Percentiles rank a stretch among this genome's conserved stretches.
Conservation (phyloP, 2,797 vertebrate genomes). For the Oreortyx pictus region DNA sequence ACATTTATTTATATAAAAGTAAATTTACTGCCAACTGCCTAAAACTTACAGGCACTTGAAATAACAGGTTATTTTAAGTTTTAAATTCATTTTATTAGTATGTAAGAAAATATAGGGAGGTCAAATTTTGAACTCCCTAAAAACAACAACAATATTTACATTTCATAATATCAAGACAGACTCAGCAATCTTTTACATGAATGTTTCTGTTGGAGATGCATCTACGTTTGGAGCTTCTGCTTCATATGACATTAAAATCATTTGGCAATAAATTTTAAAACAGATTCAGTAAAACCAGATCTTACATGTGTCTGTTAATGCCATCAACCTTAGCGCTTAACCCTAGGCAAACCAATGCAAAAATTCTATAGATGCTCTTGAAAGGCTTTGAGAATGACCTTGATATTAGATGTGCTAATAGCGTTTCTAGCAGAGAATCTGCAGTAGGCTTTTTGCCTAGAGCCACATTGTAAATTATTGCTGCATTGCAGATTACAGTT, state of each 20-base stretch:
- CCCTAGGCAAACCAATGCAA: not conserved
- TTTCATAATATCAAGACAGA: not conserved
- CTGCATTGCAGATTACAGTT: constrained; percentile 47
- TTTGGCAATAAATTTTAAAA: constrained; percentile 47
- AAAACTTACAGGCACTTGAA: constrained; percentile 70
- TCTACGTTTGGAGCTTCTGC: constrained; percentile 25
- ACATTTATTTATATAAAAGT: constrained; percentile 83
- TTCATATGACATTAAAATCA: constrained; percentile 48
- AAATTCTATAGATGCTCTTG: constrained; percentile 6
- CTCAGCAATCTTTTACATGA: constrained; percentile 3
- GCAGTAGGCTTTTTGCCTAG: constrained; percentile 48
- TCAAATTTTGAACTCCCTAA: constrained; percentile 12
- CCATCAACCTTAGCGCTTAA: constrained; percentile 36
- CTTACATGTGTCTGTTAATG: constrained; percentile 6
- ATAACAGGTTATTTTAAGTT: constrained; percentile 51
- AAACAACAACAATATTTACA: not conserved
- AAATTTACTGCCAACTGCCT: constrained; percentile 75
- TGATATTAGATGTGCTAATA: constrained; percentile 44
- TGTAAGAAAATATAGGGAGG: constrained; percentile 26
- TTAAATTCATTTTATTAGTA: constrained; percentile 16
- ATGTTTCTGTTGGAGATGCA: not conserved
- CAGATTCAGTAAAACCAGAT: constrained; percentile 48
- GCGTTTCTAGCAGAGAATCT: constrained; percentile 48
- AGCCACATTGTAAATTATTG: constrained; percentile 46
- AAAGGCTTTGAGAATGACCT: constrained; percentile 69